Conservation (phyloP, 30 jellyfish, hydroid and myxozoan species). For the Turritopsis dohrnii region DNA sequence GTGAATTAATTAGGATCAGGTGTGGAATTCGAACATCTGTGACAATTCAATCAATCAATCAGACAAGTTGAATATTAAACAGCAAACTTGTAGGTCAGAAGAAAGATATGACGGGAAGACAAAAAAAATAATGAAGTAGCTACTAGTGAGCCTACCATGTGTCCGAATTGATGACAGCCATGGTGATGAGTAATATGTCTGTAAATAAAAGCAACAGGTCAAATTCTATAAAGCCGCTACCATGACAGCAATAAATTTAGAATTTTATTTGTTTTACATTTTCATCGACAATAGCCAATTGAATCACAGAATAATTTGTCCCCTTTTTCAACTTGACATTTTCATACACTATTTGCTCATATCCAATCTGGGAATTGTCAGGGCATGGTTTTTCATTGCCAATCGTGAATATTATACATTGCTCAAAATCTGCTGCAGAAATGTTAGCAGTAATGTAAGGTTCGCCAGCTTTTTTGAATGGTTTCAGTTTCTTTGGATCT, state of each 20-base stretch:
- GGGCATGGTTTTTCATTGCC: conserved; percentile 70
- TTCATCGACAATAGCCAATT: conserved; percentile 45
- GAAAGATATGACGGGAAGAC: neutral
- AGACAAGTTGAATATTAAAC: no score
- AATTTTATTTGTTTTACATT: neutral
- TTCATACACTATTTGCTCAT: conserved; percentile 17
- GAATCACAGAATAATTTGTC: conserved; percentile 47
- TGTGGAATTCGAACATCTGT: no score
- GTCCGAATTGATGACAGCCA: conserved; percentile 61
- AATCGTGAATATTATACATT: conserved; percentile 12
- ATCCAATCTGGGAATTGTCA: neutral
- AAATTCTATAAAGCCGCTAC: neutral
- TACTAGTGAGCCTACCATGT: neutral
- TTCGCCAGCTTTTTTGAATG: conserved; percentile 30
- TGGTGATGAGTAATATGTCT: conserved; percentile 37
- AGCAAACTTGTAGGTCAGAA: neutral
- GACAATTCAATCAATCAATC: no score
- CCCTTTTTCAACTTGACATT: conserved; percentile 50
- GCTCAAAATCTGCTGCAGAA: conserved; percentile 27
- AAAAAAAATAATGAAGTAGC: neutral
- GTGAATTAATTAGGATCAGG: no score
- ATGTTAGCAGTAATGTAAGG: conserved; percentile 67
- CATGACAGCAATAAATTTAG: neutral
- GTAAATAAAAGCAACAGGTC: neutral
- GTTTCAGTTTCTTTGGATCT: conserved; percentile 24